Conservation (phyloP, 2,113 vertebrate species). For the Notarius lentiginosus region DNA sequence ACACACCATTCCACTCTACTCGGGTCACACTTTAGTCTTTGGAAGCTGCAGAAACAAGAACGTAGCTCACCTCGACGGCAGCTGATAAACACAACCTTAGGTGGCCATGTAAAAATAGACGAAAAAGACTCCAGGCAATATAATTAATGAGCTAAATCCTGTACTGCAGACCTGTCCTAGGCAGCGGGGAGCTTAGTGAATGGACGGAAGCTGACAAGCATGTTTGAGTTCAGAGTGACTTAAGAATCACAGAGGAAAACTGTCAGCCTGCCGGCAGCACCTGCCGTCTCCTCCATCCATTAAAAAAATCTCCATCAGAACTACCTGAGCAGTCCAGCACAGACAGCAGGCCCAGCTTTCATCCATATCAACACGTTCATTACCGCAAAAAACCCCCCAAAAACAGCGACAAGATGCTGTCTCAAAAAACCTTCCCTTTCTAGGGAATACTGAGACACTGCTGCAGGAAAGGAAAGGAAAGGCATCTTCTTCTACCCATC, state of each 20-base stretch:
- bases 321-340: constrained; percentile 10
- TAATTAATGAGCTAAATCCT: constrained; percentile 52
- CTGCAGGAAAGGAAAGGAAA: constrained; percentile 9
- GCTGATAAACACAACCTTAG: constrained; percentile 38
- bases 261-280: constrained; percentile 35
- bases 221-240: constrained; percentile 29
- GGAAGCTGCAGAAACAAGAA: constrained; percentile 33
- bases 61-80: constrained; percentile 21
- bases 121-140: constrained; percentile 42
- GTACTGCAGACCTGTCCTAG: constrained; percentile 28
- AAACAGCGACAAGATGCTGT: constrained; percentile 1
- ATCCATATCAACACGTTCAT: constrained; percentile 39
- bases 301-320: constrained; percentile 13
- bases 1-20: not conserved
- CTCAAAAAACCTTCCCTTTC: constrained; percentile 17
- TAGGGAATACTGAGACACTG: constrained; percentile 14
- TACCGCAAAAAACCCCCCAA: not conserved
- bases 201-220: constrained; percentile 32
- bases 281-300: constrained; percentile 26
- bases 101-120: constrained; percentile 46
- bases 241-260: constrained; percentile 27
- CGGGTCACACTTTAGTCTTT: constrained; percentile 19
- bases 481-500: not conserved
- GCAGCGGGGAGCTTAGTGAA: constrained; percentile 22
- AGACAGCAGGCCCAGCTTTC: constrained; percentile 20